Conservation (phyloP, 2,797 vertebrate genomes). For the Pseudotriccus pelzelni region DNA sequence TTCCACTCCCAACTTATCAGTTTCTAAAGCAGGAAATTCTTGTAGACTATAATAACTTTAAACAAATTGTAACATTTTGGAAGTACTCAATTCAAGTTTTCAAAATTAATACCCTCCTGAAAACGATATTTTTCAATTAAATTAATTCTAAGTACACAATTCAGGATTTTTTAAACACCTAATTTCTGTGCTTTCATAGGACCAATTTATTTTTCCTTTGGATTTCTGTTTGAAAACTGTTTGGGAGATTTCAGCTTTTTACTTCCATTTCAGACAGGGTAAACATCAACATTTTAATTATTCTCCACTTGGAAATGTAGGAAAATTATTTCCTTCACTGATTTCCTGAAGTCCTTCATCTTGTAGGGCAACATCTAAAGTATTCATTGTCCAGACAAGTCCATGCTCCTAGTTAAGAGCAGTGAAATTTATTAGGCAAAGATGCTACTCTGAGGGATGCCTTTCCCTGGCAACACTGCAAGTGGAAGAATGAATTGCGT, state of each 20-base stretch:
- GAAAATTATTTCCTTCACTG: not conserved
- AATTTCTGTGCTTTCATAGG: not conserved
- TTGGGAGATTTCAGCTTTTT: not conserved
- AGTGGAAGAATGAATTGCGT: not conserved
- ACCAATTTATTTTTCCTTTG: not conserved
- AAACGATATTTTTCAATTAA: not conserved
- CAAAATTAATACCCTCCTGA: not conserved
- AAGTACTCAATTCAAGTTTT: not conserved
- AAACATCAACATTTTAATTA: not conserved
- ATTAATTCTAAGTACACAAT: not conserved
- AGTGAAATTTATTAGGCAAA: not conserved
- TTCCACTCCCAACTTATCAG: not conserved
- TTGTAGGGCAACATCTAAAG: not conserved
- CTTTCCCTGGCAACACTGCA: not conserved
- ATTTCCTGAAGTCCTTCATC: not conserved
- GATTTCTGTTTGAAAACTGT: not conserved
- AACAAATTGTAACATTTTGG: not conserved
- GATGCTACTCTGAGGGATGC: not conserved
- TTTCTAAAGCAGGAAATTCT: not conserved
- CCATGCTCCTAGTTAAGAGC: not conserved
- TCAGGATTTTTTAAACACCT: not conserved
- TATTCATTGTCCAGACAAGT: not conserved
- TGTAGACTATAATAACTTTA: not conserved
- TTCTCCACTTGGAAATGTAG: not conserved
- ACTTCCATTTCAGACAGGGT: not conserved